phyloP scores from a whole-genome alignment of 2,888 invertebrate species.

The Eucera pruinosa region DNA sequence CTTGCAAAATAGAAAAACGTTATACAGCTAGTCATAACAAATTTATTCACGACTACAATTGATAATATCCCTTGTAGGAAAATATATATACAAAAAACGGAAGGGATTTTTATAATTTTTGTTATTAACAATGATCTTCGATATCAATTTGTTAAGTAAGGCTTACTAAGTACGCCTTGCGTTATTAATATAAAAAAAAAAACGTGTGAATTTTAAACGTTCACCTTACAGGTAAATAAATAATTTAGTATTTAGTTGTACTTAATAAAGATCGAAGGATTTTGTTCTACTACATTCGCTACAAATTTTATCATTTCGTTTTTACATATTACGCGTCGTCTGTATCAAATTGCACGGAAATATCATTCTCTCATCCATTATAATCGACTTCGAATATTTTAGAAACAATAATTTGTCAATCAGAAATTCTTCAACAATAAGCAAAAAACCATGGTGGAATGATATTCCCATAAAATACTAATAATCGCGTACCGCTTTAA shows the following conservation, averaged over 20 bases:
- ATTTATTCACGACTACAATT: slow-evolving; percentile 14
- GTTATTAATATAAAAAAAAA: slow-evolving; percentile 8
- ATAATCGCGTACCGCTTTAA: background rate
- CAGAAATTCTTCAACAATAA: background rate
- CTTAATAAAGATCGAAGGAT: slow-evolving; percentile 5
- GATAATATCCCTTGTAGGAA: background rate
- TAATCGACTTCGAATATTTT: background rate
- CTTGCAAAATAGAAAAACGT: too few relatives aligned
- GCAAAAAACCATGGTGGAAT: background rate
- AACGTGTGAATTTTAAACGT: background rate
- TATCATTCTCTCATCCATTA: background rate
- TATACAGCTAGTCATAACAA: slow-evolving; percentile 17
- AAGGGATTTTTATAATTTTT: background rate
- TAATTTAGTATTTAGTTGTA: slow-evolving; percentile 13
- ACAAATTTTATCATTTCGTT: background rate
- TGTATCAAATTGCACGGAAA: background rate
- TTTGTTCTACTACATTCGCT: background rate
- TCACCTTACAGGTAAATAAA: slow-evolving; percentile 12
- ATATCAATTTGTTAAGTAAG: background rate
- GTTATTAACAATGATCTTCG: background rate
- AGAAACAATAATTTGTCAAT: background rate
- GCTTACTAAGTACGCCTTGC: background rate
- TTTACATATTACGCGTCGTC: background rate
- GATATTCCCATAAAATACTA: background rate
- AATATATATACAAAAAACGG: background rate